phyloP scores from a whole-genome alignment of 2,113 vertebrate genomes.

The Bubo bubo region DNA sequence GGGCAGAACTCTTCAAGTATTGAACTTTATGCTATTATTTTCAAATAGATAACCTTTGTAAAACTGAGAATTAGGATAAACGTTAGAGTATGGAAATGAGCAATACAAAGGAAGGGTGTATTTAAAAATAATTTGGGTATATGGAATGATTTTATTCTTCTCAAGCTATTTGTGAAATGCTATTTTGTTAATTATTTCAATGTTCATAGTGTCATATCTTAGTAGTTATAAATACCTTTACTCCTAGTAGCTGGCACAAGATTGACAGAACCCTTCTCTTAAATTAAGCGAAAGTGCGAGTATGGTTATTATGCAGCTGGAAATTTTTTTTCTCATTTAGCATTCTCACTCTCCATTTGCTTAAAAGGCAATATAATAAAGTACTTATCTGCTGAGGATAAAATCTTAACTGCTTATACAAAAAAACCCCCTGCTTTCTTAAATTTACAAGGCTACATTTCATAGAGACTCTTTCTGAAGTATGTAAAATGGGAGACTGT shows the following conservation, averaged over 20 bases:
- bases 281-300: not conserved
- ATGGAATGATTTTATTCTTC: not conserved
- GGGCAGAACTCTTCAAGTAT: not conserved
- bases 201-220: not conserved
- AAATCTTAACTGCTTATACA: not conserved
- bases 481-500: not conserved
- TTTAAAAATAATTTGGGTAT: not conserved
- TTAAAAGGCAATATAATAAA: not conserved
- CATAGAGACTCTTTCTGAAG: not conserved
- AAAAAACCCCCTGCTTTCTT: not conserved
- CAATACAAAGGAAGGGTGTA: not conserved
- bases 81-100: not conserved
- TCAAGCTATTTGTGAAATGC: not conserved
- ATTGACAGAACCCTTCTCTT: not conserved
- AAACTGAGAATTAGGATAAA: not conserved
- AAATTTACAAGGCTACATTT: not conserved
- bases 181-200: not conserved
- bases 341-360: not conserved
- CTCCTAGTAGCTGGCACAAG: not conserved
- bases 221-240: not conserved
- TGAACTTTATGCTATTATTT: not conserved
- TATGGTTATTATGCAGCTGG: not conserved
- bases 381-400: not conserved
- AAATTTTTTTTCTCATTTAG: not conserved
- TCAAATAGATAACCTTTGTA: not conserved